Conservation (phyloP, 2,888 invertebrate genomes). For the Thecocarcelia acutangulata region DNA sequence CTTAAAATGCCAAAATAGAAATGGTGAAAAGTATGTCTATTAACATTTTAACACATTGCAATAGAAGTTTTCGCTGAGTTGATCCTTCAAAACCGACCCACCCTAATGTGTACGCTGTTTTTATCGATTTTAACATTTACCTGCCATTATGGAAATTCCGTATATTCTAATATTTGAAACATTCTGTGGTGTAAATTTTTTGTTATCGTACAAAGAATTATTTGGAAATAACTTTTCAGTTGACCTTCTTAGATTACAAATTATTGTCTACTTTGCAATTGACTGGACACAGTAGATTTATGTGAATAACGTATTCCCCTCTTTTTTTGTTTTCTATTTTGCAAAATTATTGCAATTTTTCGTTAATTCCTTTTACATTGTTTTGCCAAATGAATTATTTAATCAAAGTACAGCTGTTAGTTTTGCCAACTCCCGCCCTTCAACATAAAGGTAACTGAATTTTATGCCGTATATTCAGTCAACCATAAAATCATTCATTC, state of each 20-base stretch:
- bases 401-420: constrained; percentile 68
- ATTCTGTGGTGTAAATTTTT: no score
- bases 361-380: constrained; percentile 9
- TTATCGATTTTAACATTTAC: no score
- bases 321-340: background rate
- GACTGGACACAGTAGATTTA: constrained; percentile 42
- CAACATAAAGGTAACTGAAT: constrained; percentile 36
- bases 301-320: constrained; percentile 17
- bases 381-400: constrained; percentile 60
- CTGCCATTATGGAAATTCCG: no score
- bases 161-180: no score
- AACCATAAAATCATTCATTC: constrained; percentile 29
- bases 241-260: constrained; percentile 4
- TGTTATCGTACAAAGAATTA: no score
- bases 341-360: constrained; percentile 48
- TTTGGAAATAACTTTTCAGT: background rate
- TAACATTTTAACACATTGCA: no score
- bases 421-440: constrained; percentile 63
- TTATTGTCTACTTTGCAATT: constrained; percentile 49
- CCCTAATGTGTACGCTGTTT: no score
- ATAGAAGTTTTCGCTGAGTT: no score
- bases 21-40: no score
- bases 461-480: constrained; percentile 25
- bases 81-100: no score
- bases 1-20: no score